A percentile compares a stretch with the other conserved stretches of the same genome.
Conservation (phyloP, 2,888 invertebrate species). For the Hecatera dysodea region DNA sequence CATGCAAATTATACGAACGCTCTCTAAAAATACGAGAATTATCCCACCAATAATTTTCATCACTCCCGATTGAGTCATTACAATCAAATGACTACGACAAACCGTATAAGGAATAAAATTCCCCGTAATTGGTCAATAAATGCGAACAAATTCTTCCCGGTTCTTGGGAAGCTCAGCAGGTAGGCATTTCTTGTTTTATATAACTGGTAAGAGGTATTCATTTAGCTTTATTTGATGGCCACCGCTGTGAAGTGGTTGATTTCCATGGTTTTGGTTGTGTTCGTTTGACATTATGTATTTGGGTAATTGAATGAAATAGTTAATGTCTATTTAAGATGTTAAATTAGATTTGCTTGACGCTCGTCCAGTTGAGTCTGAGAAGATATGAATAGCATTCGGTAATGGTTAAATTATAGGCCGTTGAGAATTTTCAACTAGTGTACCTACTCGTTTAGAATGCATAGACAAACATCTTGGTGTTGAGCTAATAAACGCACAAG, state of each 20-base stretch:
- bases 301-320: slow-evolving; percentile 8
- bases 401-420: too few relatives aligned
- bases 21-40: too few relatives aligned
- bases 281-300: not conserved
- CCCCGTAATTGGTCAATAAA: slow-evolving; percentile 19
- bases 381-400: too few relatives aligned
- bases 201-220: slow-evolving; percentile 1
- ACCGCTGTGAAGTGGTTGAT: slow-evolving; percentile 31
- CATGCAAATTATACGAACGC: too few relatives aligned
- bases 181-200: slow-evolving; percentile 34
- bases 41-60: too few relatives aligned
- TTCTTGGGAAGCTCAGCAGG: slow-evolving; percentile 34
- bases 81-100: slow-evolving; percentile 14
- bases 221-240: slow-evolving; percentile 30
- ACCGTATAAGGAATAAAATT: slow-evolving; percentile 14
- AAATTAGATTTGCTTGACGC: too few relatives aligned
- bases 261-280: not conserved
- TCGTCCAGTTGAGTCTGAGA: too few relatives aligned
- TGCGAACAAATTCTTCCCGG: slow-evolving; percentile 7
- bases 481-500: too few relatives aligned
- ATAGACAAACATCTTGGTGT: not conserved
- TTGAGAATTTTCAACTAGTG: too few relatives aligned
- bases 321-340: not conserved
- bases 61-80: slow-evolving; percentile 26
- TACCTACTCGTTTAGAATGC: too few relatives aligned